Conservation (phyloP, 2,113 vertebrate species). For the Aldabrachelys gigantea region DNA sequence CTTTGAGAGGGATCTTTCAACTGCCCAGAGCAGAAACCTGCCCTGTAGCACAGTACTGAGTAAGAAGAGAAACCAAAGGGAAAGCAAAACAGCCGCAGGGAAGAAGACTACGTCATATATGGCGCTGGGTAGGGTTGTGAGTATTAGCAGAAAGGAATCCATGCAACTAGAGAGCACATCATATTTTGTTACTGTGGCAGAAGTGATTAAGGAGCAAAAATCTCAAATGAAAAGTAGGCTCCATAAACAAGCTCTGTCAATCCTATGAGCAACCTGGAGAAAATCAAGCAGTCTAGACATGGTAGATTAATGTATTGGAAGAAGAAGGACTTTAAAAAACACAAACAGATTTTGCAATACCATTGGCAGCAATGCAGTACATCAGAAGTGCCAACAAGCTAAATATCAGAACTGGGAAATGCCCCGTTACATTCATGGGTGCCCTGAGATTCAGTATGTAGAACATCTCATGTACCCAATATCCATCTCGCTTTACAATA, state of each 20-base stretch:
- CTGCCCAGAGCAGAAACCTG: neutral
- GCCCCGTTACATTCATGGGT: neutral
- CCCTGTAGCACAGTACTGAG: neutral
- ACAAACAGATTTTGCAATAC: neutral
- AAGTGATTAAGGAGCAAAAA: constrained; percentile 20
- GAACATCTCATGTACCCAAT: neutral
- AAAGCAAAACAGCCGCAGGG: neutral
- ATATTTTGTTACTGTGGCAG: fast-evolving
- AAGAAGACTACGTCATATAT: neutral
- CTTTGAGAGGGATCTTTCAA: neutral
- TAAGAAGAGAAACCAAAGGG: neutral
- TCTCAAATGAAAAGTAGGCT: neutral
- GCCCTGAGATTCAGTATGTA: neutral
- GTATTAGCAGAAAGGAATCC: neutral
- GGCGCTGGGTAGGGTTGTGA: neutral
- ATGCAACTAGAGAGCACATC: neutral
- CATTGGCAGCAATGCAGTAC: neutral
- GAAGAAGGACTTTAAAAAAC: neutral
- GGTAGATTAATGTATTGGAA: neutral
- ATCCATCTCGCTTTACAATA: neutral
- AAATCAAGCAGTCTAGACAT: neutral
- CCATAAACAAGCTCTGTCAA: constrained; percentile 46
- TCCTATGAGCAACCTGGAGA: neutral
- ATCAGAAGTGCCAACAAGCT: neutral
- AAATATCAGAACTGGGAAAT: neutral